Conservation (phyloP, 2,888 invertebrate species). For the Camponotus fellah region DNA sequence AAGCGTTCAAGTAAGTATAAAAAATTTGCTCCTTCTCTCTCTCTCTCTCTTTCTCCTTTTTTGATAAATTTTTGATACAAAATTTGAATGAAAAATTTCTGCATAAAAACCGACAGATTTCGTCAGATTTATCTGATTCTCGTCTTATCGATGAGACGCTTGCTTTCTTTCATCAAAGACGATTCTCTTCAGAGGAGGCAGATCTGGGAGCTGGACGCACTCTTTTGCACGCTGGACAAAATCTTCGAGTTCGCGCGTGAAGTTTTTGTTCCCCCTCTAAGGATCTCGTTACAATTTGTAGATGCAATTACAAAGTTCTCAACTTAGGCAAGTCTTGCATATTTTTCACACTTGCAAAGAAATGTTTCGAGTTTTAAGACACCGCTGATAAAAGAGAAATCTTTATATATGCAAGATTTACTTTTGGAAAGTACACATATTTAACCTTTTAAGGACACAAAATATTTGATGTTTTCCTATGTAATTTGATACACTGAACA, state of each 20-base stretch:
- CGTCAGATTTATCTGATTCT: background rate
- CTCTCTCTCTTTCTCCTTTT: background rate
- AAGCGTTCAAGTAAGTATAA: slow-evolving; percentile 87
- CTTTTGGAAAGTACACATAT: background rate
- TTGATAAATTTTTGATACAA: background rate
- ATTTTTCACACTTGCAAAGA: background rate
- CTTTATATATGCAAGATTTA: background rate
- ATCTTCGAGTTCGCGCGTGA: background rate
- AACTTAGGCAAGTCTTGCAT: background rate
- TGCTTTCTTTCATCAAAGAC: background rate
- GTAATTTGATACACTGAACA: too few species aligned
- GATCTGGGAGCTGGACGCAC: background rate
- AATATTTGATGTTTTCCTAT: too few species aligned
- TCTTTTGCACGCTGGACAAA: background rate
- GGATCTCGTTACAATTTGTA: background rate
- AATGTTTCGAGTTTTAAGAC: background rate
- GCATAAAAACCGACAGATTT: background rate
- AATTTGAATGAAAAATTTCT: background rate
- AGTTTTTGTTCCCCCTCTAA: background rate
- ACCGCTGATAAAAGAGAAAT: background rate
- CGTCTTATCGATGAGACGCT: background rate
- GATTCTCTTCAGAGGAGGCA: background rate
- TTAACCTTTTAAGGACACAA: too few species aligned
- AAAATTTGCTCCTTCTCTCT: too few species aligned
- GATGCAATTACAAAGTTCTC: background rate